Base-by-base conservation (phyloP, 2,113 vertebrate genomes). In the Anolis carolinensis region DNA sequence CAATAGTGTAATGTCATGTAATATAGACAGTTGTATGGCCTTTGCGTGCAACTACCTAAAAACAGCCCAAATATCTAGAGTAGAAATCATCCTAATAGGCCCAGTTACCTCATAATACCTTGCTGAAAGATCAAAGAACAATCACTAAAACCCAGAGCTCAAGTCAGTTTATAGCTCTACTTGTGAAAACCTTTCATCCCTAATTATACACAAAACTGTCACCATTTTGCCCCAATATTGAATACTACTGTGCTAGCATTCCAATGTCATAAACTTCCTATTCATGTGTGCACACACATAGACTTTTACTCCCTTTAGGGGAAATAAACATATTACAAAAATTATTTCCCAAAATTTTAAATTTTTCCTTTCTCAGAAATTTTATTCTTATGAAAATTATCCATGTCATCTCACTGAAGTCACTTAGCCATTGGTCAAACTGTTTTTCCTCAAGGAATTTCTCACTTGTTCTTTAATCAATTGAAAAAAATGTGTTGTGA, bases 401-500 rank as follows among this genome's bases (percentile, higher is more conserved):
- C n/a, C 52, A 36, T 85, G 67, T 79, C n/a, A n/a, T 36, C 10
- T 85, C 30, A 68, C 10, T 79, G 16, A 79, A 30, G 27, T 44
- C 34, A 75, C 18, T 21, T 55, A 55, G 30, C 39, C 67, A 84
- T 67, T 10, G 59, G 48, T 39, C 65, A 36, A 79, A n/a, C 21
- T 71, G 36, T 50, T 79, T 59, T 82, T 72, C 71, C 68, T 11
- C 50, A 72, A 71, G 59, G 68, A 48, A 52, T 71, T 70, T 78
- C 25, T 79, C 65, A 79, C 50, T 85, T 85, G 5, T 74, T 36
- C 39, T 59, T 78, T 68, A 68, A 77, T 34, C 68, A 44, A 52
- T 18, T 68, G 44, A 48, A 85, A 77, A 85, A 77, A 85, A 70
- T 11, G 48, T 68, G 30, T 36, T 82, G 34, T 71, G 32, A 71